These are phyloP conservation scores for Gila orcuttii DNA, from an alignment of 2,113 vertebrate species.

Conservation along the genomic window DNA sequence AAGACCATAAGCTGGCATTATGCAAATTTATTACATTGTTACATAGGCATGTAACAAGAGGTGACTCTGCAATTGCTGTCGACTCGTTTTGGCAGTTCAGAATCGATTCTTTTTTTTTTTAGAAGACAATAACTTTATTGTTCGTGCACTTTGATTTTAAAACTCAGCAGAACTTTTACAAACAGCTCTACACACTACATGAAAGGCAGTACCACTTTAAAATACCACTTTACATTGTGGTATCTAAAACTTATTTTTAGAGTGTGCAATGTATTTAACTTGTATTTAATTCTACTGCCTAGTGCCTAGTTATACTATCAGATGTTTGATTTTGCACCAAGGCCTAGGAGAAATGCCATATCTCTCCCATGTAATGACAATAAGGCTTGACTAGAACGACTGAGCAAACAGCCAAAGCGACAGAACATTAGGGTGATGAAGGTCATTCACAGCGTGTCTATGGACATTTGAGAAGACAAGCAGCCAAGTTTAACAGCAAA, in stretches of 20 bases:
- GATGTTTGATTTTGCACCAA: constrained; percentile 2
- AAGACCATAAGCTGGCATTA: too few relatives aligned
- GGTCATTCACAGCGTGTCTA: neutral
- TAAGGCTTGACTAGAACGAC: neutral
- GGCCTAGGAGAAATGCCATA: constrained; percentile 17
- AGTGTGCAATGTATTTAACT: neutral
- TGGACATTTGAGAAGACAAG: constrained; percentile 17
- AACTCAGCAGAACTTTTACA: too few relatives aligned
- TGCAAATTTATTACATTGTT: too few relatives aligned
- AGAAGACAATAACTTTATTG: too few relatives aligned
- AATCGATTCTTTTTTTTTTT: too few relatives aligned
- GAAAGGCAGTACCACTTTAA: too few relatives aligned
- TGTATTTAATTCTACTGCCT: neutral
- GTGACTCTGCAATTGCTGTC: too few relatives aligned
- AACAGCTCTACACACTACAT: too few relatives aligned
- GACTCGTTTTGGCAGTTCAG: too few relatives aligned
- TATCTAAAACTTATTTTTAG: too few relatives aligned
- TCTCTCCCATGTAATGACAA: neutral
- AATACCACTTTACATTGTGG: neutral
- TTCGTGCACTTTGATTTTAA: too few relatives aligned
- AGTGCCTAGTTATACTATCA: neutral
- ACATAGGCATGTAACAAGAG: too few relatives aligned
- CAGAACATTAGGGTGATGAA: constrained; percentile 5
- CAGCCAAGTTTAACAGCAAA: constrained; percentile 20
- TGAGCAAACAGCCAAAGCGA: neutral